phyloP scores from a whole-genome alignment of 2,888 invertebrate species.

The Papilio demoleus region DNA sequence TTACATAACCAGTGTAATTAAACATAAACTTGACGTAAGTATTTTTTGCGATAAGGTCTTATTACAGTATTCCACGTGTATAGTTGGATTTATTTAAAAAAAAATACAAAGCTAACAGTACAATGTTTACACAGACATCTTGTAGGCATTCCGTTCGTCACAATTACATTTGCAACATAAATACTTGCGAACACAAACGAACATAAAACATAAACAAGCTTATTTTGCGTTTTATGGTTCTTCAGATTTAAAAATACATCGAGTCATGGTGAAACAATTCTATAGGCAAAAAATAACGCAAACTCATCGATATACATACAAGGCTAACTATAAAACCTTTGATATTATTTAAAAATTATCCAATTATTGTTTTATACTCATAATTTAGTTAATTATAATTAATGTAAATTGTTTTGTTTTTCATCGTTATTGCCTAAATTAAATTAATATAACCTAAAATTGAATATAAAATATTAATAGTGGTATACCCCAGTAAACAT shows the following conservation, averaged over 20 bases:
- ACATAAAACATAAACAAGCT: constrained; percentile 27
- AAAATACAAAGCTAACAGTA: background rate
- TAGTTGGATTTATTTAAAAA: constrained; percentile 27
- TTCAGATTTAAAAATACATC: constrained; percentile 16
- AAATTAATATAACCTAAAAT: background rate
- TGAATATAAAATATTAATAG: background rate
- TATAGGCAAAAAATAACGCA: background rate
- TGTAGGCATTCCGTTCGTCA: constrained; percentile 25
- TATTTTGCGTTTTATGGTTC: constrained; percentile 21
- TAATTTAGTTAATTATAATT: too few species aligned
- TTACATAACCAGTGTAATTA: background rate
- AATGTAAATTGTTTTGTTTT: background rate
- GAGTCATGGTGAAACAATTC: constrained; percentile 17
- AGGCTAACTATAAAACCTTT: too few species aligned
- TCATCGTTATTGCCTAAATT: background rate
- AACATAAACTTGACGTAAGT: constrained; percentile 7
- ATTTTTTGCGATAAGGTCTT: constrained; percentile 37
- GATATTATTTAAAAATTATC: too few species aligned
- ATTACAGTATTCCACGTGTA: constrained; percentile 37
- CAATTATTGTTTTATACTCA: background rate
- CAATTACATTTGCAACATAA: constrained; percentile 36
- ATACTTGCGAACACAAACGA: constrained; percentile 27
- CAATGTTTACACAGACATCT: constrained; percentile 34
- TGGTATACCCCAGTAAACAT: too few species aligned
- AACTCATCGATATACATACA: too few species aligned